phyloP scores from a whole-genome alignment of 2,113 vertebrate genomes.

The Hiodon alosoides region DNA sequence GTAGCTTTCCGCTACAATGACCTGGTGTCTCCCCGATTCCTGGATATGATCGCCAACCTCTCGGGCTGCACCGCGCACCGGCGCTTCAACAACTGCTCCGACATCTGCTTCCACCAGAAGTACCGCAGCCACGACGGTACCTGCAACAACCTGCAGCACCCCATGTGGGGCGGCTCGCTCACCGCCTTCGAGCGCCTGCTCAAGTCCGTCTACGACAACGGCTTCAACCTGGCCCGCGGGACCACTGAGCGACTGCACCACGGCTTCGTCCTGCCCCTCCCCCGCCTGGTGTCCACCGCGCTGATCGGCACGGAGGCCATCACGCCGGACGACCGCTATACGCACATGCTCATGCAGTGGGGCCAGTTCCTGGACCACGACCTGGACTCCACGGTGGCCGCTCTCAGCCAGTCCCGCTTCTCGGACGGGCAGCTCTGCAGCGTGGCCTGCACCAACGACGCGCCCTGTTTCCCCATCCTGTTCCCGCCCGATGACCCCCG shows the following conservation, averaged over 20 bases:
- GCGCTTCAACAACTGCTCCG: slow-evolving; percentile 90
- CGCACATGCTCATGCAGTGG: slow-evolving; percentile 99
- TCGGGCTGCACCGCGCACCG: slow-evolving; percentile 93
- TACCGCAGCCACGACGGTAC: slow-evolving; percentile 92
- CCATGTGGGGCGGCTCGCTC: slow-evolving; percentile 95
- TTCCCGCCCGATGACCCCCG: slow-evolving; percentile 81
- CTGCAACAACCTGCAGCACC: slow-evolving; percentile 96
- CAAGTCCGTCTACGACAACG: slow-evolving; percentile 93
- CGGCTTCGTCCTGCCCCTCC: slow-evolving; percentile 74
- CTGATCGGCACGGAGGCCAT: slow-evolving; percentile 86
- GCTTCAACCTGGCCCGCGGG: slow-evolving; percentile 89
- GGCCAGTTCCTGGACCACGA: slow-evolving; percentile 97
- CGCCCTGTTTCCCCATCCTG: slow-evolving; percentile 89
- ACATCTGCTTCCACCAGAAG: slow-evolving; percentile 96
- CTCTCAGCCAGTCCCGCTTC: slow-evolving; percentile 92
- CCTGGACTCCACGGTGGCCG: slow-evolving; percentile 84
- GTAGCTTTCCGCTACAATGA: slow-evolving; percentile 96
- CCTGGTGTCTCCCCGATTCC: slow-evolving; percentile 89
- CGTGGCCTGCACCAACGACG: slow-evolving; percentile 83
- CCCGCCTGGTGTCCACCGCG: slow-evolving; percentile 83
- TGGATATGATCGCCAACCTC: slow-evolving; percentile 91
- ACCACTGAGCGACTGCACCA: slow-evolving; percentile 69
- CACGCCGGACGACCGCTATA: slow-evolving; percentile 84
- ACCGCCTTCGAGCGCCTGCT: slow-evolving; percentile 92
- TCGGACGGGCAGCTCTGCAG: slow-evolving; percentile 89